These are phyloP conservation scores for Scaptomyza cyrtandrae DNA, from an alignment of 2,888 invertebrate genomes.

Conservation along the genomic window DNA sequence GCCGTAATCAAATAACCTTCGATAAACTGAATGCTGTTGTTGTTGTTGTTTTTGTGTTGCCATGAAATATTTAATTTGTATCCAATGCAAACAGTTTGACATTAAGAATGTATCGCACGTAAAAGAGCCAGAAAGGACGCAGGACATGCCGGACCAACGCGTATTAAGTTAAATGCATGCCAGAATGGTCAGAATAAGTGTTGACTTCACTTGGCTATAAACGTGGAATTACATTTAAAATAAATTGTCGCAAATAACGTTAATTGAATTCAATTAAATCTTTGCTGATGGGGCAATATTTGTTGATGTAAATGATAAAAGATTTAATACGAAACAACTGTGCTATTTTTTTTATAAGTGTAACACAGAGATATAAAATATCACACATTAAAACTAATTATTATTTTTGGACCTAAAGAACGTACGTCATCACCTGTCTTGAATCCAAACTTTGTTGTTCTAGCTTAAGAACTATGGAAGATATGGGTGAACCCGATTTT, in stretches of 20 bases:
- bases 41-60: constrained; percentile 20
- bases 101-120: constrained; percentile 49
- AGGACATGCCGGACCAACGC: constrained; percentile 37
- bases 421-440: no score
- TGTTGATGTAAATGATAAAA: constrained; percentile 4
- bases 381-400: no score
- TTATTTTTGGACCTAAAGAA: no score
- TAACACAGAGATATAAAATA: not conserved
- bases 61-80: constrained; percentile 64
- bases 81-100: constrained; percentile 51
- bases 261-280: constrained; percentile 69
- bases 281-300: constrained; percentile 3
- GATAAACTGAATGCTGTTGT: constrained; percentile 55
- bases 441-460: no score
- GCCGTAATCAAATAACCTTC: constrained; percentile 36
- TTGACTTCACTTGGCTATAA: constrained; percentile 31
- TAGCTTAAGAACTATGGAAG: no score
- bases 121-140: constrained; percentile 29
- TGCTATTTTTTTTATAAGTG: not conserved
- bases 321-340: not conserved
- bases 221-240: constrained; percentile 65
- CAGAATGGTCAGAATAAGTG: not conserved
- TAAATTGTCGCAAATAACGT: constrained; percentile 62
- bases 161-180: constrained; percentile 28
- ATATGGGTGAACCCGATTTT: no score